phyloP scores from a whole-genome alignment of 1,140 invertebrate genomes.

The Brachionus koreanus region DNA sequence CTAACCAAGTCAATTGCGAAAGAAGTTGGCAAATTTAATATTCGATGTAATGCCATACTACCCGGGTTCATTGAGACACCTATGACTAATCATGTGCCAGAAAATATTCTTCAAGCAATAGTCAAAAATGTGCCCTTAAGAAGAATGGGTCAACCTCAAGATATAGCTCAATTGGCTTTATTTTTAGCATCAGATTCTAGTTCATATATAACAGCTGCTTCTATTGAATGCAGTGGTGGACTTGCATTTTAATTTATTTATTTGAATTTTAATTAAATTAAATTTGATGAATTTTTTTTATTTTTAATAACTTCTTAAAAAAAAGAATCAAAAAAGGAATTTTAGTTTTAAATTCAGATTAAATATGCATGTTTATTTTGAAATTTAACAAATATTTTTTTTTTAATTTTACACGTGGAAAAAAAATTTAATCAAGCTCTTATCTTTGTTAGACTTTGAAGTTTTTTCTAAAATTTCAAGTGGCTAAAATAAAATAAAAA shows the following conservation, averaged over 20 bases:
- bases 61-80: slow-evolving; percentile 17
- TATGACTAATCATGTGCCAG: slow-evolving; percentile 14
- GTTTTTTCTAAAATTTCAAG: neutral
- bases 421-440: neutral
- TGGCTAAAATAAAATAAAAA: neutral
- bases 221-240: slow-evolving; percentile 23
- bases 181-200: slow-evolving; percentile 34
- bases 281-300: neutral
- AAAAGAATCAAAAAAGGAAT: neutral
- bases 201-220: neutral
- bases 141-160: slow-evolving; percentile 5
- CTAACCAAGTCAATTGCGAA: slow-evolving; percentile 22
- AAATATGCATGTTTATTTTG: neutral
- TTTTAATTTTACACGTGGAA: neutral
- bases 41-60: slow-evolving; percentile 24
- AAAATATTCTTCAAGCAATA: neutral
- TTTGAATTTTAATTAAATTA: neutral
- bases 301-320: neutral
- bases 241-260: neutral
- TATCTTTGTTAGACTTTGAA: neutral
- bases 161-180: slow-evolving; percentile 20
- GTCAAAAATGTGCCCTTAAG: neutral
- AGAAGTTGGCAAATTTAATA: neutral
- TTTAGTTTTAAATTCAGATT: too few relatives aligned
- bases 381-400: neutral